A percentile compares a stretch with the other conserved stretches of the same genome.
phyloP scores from a whole-genome alignment of 1,140 invertebrate genomes.

The Cryptotermes secundus region DNA sequence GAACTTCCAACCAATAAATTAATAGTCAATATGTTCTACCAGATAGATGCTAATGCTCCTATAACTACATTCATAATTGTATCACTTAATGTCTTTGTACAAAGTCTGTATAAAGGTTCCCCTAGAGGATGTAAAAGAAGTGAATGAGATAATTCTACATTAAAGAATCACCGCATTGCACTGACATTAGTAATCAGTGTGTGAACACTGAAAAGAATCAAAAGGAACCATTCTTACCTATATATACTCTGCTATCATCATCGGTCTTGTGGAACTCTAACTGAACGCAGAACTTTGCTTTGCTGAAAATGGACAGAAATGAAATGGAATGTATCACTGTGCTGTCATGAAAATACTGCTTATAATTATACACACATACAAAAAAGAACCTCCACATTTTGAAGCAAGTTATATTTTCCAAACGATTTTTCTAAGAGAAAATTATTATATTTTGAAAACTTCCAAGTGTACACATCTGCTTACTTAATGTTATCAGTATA shows the following conservation, averaged over 20 bases:
- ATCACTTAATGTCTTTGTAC: slow-evolving; percentile 1
- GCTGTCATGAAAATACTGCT: too few species aligned
- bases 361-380: too few species aligned
- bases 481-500: too few species aligned
- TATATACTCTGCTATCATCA: slow-evolving; percentile 47
- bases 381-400: too few species aligned
- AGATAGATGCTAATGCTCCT: not conserved
- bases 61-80: not conserved
- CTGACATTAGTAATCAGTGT: not conserved
- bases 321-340: too few species aligned
- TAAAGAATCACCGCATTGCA: not conserved
- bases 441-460: too few species aligned
- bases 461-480: too few species aligned
- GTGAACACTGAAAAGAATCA: not conserved
- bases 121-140: not conserved
- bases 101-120: slow-evolving; percentile 11
- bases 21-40: not conserved
- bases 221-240: slow-evolving; percentile 8
- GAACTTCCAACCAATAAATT: not conserved
- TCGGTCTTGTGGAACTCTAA: slow-evolving; percentile 65
- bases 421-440: too few species aligned
- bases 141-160: not conserved
- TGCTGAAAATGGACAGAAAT: slow-evolving; percentile 55
- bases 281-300: slow-evolving; percentile 68
- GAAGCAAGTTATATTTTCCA: too few species aligned